Evolutionary conservation across 2,797 vertebrate genomes (phyloP).

Genomic region (Ctenochaetus hawaiiensis): DNA sequence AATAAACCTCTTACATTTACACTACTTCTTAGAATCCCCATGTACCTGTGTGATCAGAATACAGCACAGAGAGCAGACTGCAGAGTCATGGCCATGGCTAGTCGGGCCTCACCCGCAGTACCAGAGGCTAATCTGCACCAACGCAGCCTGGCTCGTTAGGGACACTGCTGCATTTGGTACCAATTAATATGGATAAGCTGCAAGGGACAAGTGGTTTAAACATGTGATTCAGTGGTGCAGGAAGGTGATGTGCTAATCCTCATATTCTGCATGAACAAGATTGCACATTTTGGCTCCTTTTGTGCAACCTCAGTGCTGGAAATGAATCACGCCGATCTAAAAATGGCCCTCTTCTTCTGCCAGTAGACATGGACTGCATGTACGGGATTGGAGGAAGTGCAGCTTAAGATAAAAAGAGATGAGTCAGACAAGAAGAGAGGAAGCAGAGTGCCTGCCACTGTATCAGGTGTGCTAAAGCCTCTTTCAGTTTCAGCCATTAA

Average conservation of each 20-base stretch:
- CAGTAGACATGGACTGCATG: constrained; percentile 30
- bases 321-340: constrained; percentile 63
- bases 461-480: constrained; percentile 41
- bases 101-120: constrained; percentile 56
- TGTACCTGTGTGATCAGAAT: constrained; percentile 57
- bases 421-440: constrained; percentile 68
- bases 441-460: constrained; percentile 43
- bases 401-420: constrained; percentile 77
- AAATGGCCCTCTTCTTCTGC: constrained; percentile 45
- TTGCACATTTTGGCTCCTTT: constrained; percentile 32
- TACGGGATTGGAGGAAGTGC: constrained; percentile 60
- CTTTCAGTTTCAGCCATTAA: constrained; percentile 16
- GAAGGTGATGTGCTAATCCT: constrained; percentile 41
- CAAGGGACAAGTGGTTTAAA: constrained; percentile 34
- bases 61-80: constrained; percentile 55
- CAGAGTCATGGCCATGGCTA: constrained; percentile 70
- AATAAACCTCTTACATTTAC: constrained; percentile 22
- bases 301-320: constrained; percentile 39
- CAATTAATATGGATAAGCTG: constrained; percentile 56
- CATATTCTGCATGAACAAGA: constrained; percentile 15
- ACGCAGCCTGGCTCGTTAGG: constrained; percentile 24
- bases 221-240: constrained; percentile 53
- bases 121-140: constrained; percentile 45
- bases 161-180: constrained; percentile 42
- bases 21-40: constrained; percentile 25